Evolutionary conservation across 2,797 vertebrate species (phyloP), one percentile per base, ranked within the genome.

Genomic region (Melanotaenia parkinsoni): DNA sequence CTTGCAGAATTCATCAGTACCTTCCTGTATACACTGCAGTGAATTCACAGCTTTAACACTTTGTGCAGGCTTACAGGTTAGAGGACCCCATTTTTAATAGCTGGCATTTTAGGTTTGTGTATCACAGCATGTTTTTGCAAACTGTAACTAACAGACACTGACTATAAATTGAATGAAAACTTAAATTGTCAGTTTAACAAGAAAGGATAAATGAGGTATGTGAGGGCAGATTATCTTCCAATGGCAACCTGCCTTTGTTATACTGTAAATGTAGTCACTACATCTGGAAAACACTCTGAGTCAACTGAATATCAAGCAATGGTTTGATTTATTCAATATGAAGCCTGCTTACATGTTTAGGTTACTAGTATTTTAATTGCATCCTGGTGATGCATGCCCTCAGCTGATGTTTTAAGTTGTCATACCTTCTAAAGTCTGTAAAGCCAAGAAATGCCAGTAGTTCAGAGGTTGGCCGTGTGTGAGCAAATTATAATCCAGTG

Each of bases 331-430:
- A 45, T 20, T 20, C 18, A 11, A 11, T 37, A n/a, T 50, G 20
- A 26, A 26, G 22, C 11, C 22, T 30, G 54, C 13, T 56, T 14
- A 56, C 26, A 28, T 54, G 26, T 3, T 16, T 56, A 16, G 2
- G 5, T 56, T 56, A 4, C 10, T 56, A 30, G 16, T 6, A 50
- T 50, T 60, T 63, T 22, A 64, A n/a, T 18, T 69, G 84, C 67
- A 47, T 85, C 73, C 69, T 70, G 72, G 79, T 53, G 73, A 79
- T 85, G 72, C 32, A 35, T 10, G 10, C 24, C 59, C 64, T 76
- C 18, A 16, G 16, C 43, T 50, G 3, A 18, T 67, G 33, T 50
- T 69, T 56, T 38, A 3, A 1, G 43, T 3, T 6, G 8, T 5
- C 2, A 32, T 30, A 50, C n/a, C n/a, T 20, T 18, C 32, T 50